Base-by-base conservation (phyloP, 2,113 vertebrate genomes). In the Caretta caretta region DNA sequence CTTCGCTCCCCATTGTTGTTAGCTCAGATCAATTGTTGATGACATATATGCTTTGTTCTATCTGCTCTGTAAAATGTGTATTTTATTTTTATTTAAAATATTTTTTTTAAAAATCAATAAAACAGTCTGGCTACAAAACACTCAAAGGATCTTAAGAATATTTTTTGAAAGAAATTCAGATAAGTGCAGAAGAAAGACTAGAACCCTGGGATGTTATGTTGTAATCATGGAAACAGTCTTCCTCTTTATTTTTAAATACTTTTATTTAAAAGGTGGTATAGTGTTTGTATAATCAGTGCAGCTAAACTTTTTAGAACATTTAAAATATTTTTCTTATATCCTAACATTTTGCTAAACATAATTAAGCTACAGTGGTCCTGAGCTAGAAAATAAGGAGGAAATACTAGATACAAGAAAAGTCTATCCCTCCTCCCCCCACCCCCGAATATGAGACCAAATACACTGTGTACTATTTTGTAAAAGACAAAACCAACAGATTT, bases 171-270 rank as follows among this genome's bases (percentile, higher is more conserved):
- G 81, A 89, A 94, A 48, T 11, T 29, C 42, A 72, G n/a, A 84
- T 22, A 88, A 62, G 95, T 94, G 78, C 76, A 62, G 83, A 88
- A 38, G 17, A 19, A 48, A 35, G 48, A 57, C 1, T 49, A 50
- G 89, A 80, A 75, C 93, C 94, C 95, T 57, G 57, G 87, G 48
- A 78, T 75, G 65, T 48, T 78, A 83, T 93, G 19, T 84, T 87
- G 93, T 94, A 79, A 90, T 96, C 95, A 94, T 97, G 92, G 59
- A 87, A 96, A 97, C 96, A 16, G 88, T 72, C n/a, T 72, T 72
- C 20, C 2, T 69, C 95, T 96, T 97, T 96, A 97, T 96, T 97
- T 97, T 97, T 94, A 93, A 97, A 96, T 86, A 91, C 65, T 94
- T 94, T 93, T 91, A 88, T 93, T 96, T 89, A 48, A 94, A 92